phyloP scores from a whole-genome alignment of 2,113 vertebrate genomes.

The Daubentonia madagascariensis region DNA sequence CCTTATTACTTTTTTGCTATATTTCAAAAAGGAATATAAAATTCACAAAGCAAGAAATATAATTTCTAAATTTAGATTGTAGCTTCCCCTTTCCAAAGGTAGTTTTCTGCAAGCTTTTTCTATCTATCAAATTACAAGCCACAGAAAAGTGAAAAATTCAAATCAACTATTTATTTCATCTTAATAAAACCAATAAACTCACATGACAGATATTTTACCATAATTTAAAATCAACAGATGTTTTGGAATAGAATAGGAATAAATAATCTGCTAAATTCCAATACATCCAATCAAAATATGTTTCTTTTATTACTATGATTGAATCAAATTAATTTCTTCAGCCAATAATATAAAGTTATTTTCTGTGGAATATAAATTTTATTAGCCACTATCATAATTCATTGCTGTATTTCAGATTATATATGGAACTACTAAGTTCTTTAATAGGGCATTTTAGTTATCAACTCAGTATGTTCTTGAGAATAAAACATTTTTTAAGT shows the following conservation, averaged over 20 bases:
- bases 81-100: not conserved
- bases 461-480: not conserved
- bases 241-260: conserved; percentile 4
- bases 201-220: not conserved
- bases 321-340: conserved; percentile 13
- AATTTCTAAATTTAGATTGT: not conserved
- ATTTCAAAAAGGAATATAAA: not conserved
- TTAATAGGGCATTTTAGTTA: not conserved
- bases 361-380: conserved; percentile 6
- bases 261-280: conserved; percentile 32
- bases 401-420: not conserved
- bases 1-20: not conserved
- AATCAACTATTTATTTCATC: not conserved
- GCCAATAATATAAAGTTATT: not conserved
- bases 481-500: conserved; percentile 35
- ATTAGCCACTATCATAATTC: not conserved
- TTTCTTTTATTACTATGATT: not conserved
- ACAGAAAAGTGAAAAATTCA: conserved; percentile 1
- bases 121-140: not conserved
- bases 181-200: conserved; percentile 48
- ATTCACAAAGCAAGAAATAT: not conserved
- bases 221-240: conserved; percentile 17
- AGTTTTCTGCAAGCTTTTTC: not conserved
- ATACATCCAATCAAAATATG: conserved; percentile 13
- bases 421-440: not conserved